Base-by-base conservation (phyloP, 2,797 vertebrate species). In the Poeciliopsis infans region DNA sequence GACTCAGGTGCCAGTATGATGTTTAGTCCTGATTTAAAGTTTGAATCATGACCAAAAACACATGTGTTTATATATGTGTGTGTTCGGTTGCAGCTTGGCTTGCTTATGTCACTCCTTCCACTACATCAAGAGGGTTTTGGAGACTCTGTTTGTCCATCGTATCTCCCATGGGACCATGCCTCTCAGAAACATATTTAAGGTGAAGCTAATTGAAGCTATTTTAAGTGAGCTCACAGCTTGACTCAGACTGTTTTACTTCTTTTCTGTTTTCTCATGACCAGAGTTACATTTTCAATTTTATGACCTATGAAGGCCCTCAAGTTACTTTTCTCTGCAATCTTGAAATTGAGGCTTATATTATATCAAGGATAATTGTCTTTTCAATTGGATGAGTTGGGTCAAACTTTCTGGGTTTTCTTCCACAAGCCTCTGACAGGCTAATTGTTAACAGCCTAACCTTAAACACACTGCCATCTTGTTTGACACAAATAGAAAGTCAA, bases 111-210 rank as follows among this genome's bases (percentile, higher is more conserved):
- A 98, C 92, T 97, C 97, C 23, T 96, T 97, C 91, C 97, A 98
- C 92, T 98, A 98, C 77, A 79, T 96, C 79, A 98, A 98, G 92
- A 96, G 97, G 78, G 96, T 98, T 75, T 88, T 98, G 92, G 97
- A 98, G 94, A 97, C 97, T 0, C 89, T 98, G 57, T 98, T 98
- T 12, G 95, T 98, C 83, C 97, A 98, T 83, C 97, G 97, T 7
- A 97, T 98, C 93, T 97, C 97, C 11, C 97, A 98, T 0, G 97
- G 97, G 82, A 98, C 97, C 83, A 98, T 98, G 97, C 97, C 97
- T 1, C 88, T 98, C 78, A 95, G 96, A 78, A 97, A 97, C 91
- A 98, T 98, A 92, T 98, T 98, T 88, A 98, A 98, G 95, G 97
- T 97, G 72, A 70, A 45, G 57, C n/a, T 55, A 31, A 55, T 20